Evolutionary conservation across 1,140 invertebrate species (phyloP).

Genomic region (Panagrolaimus sp.): DNA sequence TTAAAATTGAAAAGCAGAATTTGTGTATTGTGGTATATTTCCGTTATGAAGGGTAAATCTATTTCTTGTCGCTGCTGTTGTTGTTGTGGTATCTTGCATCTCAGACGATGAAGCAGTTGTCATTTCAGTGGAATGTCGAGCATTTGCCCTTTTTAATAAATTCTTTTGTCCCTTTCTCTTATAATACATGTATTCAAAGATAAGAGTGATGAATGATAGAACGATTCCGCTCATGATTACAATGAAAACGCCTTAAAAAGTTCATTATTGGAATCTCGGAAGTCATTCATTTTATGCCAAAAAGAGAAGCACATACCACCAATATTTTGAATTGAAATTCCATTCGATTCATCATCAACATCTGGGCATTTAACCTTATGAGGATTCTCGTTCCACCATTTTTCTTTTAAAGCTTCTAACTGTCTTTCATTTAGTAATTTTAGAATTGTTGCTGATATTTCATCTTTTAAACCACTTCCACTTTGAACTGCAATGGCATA

Average conservation of each 20-base stretch:
- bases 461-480: conserved; percentile 72
- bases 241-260: too few relatives aligned
- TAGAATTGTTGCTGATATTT: conserved; percentile 67
- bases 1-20: conserved; percentile 14
- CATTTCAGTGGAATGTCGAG: conserved; percentile 5
- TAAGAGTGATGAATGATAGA: conserved; percentile 80
- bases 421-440: conserved; percentile 81
- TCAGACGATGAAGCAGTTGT: neutral
- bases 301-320: too few relatives aligned
- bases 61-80: neutral
- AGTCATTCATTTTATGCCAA: too few relatives aligned
- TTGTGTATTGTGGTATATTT: neutral
- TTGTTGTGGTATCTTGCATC: conserved; percentile 4
- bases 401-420: conserved; percentile 84
- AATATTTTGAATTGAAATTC: conserved; percentile 93
- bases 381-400: conserved; percentile 87
- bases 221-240: conserved; percentile 88
- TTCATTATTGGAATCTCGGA: too few relatives aligned
- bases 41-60: too few relatives aligned
- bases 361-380: conserved; percentile 73
- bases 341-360: conserved; percentile 82
- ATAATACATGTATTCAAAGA: conserved; percentile 90
- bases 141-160: neutral
- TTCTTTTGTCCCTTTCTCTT: neutral
- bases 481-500: conserved; percentile 93